Percentiles rank a stretch among this genome's conserved stretches.
phyloP scores from a whole-genome alignment of 2,888 invertebrate genomes.

The Microdon myrmicae region DNA sequence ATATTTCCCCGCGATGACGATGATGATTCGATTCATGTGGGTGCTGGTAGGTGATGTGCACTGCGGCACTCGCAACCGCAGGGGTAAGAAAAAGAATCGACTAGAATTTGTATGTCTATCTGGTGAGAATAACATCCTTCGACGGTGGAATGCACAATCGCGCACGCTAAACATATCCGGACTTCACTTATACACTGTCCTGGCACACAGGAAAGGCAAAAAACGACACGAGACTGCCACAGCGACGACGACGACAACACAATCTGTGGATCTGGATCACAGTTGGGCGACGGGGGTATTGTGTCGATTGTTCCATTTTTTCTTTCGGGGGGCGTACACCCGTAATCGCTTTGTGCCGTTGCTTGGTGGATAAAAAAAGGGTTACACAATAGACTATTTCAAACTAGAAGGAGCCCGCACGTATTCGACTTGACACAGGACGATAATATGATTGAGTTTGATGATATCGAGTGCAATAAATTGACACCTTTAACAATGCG shows the following conservation, averaged over 20 bases:
- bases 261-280: slow-evolving; percentile 6
- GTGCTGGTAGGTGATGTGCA: slow-evolving; percentile 11
- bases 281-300: background rate
- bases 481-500: too few species aligned
- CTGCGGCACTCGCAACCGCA: slow-evolving; percentile 33
- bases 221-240: slow-evolving; percentile 3
- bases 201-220: slow-evolving; percentile 1
- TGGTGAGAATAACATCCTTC: slow-evolving; percentile 48
- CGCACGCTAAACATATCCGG: slow-evolving; percentile 44
- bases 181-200: too few species aligned
- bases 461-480: too few species aligned
- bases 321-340: background rate
- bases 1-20: slow-evolving; percentile 21
- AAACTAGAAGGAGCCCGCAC: too few species aligned
- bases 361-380: too few species aligned
- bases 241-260: slow-evolving; percentile 22
- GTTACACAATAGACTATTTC: too few species aligned
- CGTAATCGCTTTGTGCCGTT: slow-evolving; percentile 2
- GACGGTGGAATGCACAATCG: slow-evolving; percentile 50
- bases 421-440: too few species aligned
- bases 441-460: too few species aligned
- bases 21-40: slow-evolving; percentile 38
- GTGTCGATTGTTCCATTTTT: slow-evolving; percentile 9
- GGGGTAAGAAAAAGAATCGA: slow-evolving; percentile 3
- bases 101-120: slow-evolving; percentile 39